phyloP scores from a whole-genome alignment of 2,113 vertebrate genomes.

The Gyps fulvus region DNA sequence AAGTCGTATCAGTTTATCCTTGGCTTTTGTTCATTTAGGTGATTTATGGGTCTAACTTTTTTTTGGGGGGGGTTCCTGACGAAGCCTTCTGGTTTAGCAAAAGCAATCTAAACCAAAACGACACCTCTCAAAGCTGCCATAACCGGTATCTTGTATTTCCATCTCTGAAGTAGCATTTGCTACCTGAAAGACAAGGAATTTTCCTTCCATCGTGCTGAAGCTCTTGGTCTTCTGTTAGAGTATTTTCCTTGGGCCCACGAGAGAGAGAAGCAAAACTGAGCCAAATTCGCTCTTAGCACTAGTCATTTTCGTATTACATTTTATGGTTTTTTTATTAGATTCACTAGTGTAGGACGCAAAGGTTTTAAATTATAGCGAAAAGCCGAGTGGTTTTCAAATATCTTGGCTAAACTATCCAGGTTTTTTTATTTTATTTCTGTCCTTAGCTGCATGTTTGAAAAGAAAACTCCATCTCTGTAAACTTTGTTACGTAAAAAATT shows the following conservation, averaged over 20 bases:
- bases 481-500: neutral
- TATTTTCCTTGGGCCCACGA: neutral
- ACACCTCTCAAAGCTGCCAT: neutral
- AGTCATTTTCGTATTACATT: neutral
- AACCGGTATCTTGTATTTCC: neutral
- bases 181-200: neutral
- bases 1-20: neutral
- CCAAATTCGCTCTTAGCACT: neutral
- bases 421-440: neutral
- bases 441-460: neutral
- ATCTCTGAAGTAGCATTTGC: neutral
- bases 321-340: neutral
- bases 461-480: neutral
- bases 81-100: neutral
- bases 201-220: neutral
- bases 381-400: neutral
- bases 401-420: neutral
- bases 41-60: neutral
- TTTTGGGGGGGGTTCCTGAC: neutral
- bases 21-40: neutral
- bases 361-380: neutral
- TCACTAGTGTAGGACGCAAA: neutral
- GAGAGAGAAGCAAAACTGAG: neutral
- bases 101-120: neutral
- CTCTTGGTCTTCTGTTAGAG: neutral